These are phyloP conservation scores for Petromus typicus DNA, from an alignment of 2,113 vertebrate genomes.

Conservation along the genomic window DNA sequence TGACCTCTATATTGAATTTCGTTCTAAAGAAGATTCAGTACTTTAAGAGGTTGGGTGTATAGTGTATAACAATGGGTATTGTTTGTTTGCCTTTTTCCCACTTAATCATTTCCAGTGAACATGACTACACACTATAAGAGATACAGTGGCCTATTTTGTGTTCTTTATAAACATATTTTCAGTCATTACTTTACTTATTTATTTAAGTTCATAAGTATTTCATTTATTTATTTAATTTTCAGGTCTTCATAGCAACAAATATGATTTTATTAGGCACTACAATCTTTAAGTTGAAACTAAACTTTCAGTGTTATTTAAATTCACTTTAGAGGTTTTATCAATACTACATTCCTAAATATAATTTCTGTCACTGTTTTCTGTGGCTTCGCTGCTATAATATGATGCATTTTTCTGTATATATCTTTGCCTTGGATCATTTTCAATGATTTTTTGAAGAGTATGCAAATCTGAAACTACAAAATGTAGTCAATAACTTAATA, in stretches of 20 bases:
- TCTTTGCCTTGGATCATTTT: neutral
- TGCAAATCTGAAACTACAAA: neutral
- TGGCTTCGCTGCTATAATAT: neutral
- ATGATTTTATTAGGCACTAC: neutral
- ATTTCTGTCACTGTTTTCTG: neutral
- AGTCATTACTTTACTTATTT: neutral
- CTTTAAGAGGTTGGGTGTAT: neutral
- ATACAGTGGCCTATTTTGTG: neutral
- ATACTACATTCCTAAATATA: neutral
- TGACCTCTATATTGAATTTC: slow-evolving; percentile 32
- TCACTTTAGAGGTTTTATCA: neutral
- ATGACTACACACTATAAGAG: neutral
- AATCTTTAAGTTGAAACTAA: neutral
- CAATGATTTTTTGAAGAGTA: neutral
- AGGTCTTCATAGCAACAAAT: neutral
- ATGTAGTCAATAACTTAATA: neutral
- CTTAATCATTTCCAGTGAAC: neutral
- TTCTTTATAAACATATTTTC: neutral
- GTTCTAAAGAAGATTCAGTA: slow-evolving; percentile 50
- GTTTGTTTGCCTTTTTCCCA: neutral
- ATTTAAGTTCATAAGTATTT: no score
- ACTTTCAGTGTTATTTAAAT: neutral
- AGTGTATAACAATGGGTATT: neutral
- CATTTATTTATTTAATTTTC: no score
- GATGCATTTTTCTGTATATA: neutral